phyloP scores from a whole-genome alignment of 2,797 vertebrate species.

The Schizopygopsis pylzovi region DNA sequence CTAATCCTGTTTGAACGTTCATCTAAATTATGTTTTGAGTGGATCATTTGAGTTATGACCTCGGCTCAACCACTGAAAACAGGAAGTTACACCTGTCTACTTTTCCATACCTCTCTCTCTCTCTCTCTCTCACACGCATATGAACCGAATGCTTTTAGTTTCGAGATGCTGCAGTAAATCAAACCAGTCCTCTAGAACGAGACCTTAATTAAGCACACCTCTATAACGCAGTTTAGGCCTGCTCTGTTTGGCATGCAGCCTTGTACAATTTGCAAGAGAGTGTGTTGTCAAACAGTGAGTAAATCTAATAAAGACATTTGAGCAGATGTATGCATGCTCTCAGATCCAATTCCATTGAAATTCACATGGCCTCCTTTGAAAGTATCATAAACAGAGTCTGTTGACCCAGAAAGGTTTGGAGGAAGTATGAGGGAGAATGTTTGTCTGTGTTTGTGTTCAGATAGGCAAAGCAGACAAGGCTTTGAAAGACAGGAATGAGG shows the following conservation, averaged over 20 bases:
- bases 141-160: neutral
- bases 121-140: neutral
- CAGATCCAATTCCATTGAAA: constrained; percentile 34
- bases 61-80: constrained; percentile 8
- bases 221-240: neutral
- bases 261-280: constrained; percentile 3
- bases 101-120: constrained; percentile 1
- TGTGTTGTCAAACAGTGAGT: constrained; percentile 28
- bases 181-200: constrained; percentile 14
- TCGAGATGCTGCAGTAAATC: constrained; percentile 22
- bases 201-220: constrained; percentile 10
- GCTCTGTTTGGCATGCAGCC: neutral
- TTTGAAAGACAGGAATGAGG: constrained; percentile 25
- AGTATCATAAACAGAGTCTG: constrained; percentile 34
- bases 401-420: constrained; percentile 39
- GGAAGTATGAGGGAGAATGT: constrained; percentile 39
- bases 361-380: constrained; percentile 33
- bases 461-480: constrained; percentile 47
- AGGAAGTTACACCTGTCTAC: constrained; percentile 15
- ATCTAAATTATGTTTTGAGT: constrained; percentile 1
- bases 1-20: neutral
- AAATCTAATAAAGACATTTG: constrained; percentile 30
- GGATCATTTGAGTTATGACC: neutral
- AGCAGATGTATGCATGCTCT: constrained; percentile 22
- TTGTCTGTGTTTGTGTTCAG: constrained; percentile 37